Evolutionary conservation across 1,140 invertebrate species (phyloP), one percentile per base, ranked within the genome.

Genomic region (Aphis craccivora): DNA sequence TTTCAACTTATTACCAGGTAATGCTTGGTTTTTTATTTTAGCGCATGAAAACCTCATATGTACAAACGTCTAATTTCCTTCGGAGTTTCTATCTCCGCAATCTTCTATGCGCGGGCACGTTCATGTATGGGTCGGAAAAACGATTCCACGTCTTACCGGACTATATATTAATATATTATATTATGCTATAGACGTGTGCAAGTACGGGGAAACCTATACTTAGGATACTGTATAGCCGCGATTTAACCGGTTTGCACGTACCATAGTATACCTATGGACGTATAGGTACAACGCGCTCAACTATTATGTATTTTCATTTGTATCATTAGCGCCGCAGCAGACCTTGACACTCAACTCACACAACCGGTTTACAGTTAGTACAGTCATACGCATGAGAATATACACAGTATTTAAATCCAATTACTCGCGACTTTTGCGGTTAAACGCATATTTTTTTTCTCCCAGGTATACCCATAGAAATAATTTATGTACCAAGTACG

Each of bases 281-380:
- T 76, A n/a, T 76, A 76, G 6, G 60, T 76, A n/a, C 60, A 76
- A 76, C 35, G 18, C 51, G 30, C 48, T 60, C 43, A 89, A 90
- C 88, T 45, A 90, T 90, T 60, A 90, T 51, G 48, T 51, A 51
- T 90, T 90, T 90, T 60, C 88, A 43, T 60, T 60, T 90, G 55
- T 90, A 90, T 55, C 88, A 90, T 89, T 53, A 89, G n/a, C 88
- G 25, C 53, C 23, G 35, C 88, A 30, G 11, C 88, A 60, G 88
- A 60, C 88, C 88, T 90, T 90, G 88, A 90, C 88, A 90, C 88
- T 90, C 88, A 60, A 90, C 51, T 60, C 37, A 90, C 9, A 90
- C 88, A 60, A 90, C 88, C 88, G 53, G 88, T 90, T 60, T 43
- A 90, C 88, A 90, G 88, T 90, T 90, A 90, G 60, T 90, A 89